phyloP scores from a whole-genome alignment of 2,113 vertebrate species.

The Larimichthys polyactis region DNA sequence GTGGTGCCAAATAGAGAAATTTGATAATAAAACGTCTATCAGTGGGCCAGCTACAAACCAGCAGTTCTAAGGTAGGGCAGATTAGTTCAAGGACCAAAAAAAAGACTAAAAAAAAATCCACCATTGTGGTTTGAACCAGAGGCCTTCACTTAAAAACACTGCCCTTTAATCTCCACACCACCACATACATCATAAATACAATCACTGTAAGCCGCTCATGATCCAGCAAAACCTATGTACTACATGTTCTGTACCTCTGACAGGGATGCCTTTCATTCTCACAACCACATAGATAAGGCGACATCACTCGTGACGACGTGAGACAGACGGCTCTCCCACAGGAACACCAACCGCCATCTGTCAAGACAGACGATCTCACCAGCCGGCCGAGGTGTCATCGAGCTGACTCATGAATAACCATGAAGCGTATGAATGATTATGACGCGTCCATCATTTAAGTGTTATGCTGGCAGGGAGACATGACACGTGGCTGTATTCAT shows the following conservation, averaged over 20 bases:
- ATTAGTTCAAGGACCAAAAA: background rate
- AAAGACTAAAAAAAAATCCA: background rate
- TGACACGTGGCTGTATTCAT: background rate
- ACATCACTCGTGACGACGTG: background rate
- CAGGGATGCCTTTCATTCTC: background rate
- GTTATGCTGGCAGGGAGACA: background rate
- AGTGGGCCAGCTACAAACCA: background rate
- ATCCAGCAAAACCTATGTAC: background rate
- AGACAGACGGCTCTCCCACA: background rate
- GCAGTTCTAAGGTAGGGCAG: background rate
- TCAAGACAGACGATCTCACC: slow-evolving; percentile 12
- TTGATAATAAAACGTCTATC: background rate
- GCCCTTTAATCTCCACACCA: background rate
- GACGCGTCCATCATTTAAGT: background rate
- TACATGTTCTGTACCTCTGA: background rate
- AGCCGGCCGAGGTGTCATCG: background rate
- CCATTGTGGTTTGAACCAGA: background rate
- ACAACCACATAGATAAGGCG: background rate
- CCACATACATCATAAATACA: background rate
- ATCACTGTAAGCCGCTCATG: background rate
- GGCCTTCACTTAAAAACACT: background rate
- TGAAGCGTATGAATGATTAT: background rate
- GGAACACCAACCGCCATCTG: slow-evolving; percentile 14
- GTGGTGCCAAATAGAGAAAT: background rate
- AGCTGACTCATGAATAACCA: slow-evolving; percentile 8